phyloP scores from a whole-genome alignment of 2,113 vertebrate genomes.

The Notarius lentiginosus region DNA sequence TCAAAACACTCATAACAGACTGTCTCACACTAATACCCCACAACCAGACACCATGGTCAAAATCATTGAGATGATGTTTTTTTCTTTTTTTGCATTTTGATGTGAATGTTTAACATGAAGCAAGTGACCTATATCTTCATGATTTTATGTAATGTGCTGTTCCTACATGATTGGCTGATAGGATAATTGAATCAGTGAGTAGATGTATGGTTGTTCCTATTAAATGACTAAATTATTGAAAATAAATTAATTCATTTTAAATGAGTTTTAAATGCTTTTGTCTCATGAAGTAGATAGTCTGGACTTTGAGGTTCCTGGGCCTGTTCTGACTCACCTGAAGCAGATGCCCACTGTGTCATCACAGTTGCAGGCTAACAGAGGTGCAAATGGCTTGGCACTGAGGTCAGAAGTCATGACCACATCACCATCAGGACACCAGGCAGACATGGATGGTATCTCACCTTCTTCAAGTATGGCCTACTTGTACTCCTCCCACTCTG shows the following conservation, averaged over 20 bases:
- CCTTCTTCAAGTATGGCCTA: slow-evolving; percentile 48
- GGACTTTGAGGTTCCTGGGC: slow-evolving; percentile 57
- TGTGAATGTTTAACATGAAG: neutral
- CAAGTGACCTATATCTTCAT: neutral
- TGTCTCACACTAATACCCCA: neutral
- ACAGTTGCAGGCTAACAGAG: slow-evolving; percentile 54
- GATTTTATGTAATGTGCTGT: neutral
- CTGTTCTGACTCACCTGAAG: slow-evolving; percentile 68
- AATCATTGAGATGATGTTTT: neutral
- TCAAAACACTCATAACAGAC: too few species aligned
- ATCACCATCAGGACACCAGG: slow-evolving; percentile 36
- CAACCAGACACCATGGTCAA: neutral
- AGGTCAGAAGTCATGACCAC: slow-evolving; percentile 52
- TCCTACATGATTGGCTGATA: neutral
- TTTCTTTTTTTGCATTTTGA: neutral
- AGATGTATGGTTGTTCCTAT: neutral
- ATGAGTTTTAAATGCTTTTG: slow-evolving; percentile 13
- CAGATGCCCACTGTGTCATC: slow-evolving; percentile 64
- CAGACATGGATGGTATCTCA: slow-evolving; percentile 1
- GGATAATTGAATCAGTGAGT: neutral
- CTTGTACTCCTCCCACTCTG: slow-evolving; percentile 59
- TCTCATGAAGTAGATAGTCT: slow-evolving; percentile 54
- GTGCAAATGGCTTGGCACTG: slow-evolving; percentile 33
- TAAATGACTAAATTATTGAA: neutral
- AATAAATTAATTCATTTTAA: neutral